Percentiles rank a stretch among this genome's conserved stretches.
Conservation (phyloP, 2,888 invertebrate genomes). For the Minunthozetes semirufus region DNA sequence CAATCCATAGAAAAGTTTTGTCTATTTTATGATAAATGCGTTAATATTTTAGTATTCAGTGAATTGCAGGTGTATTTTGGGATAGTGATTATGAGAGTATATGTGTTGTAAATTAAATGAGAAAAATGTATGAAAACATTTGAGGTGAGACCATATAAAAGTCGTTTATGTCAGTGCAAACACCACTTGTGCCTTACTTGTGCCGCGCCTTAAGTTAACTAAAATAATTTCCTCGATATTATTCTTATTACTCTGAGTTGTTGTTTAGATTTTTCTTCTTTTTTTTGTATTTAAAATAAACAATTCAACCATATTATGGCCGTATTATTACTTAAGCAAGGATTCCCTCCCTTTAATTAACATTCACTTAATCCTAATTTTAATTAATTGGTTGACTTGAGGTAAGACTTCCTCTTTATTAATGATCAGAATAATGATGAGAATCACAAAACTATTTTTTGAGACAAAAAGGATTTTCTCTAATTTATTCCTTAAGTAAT, state of each 20-base stretch:
- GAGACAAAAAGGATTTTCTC: too few relatives aligned
- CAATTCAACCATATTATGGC: not conserved
- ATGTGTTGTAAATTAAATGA: not conserved
- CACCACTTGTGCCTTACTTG: not conserved
- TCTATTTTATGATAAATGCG: not conserved
- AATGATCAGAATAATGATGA: too few relatives aligned
- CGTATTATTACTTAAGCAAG: not conserved
- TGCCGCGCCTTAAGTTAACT: not conserved
- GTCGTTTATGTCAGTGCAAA: too few relatives aligned
- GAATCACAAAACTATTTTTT: too few relatives aligned
- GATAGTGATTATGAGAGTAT: too few relatives aligned
- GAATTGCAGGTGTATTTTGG: conserved; percentile 13
- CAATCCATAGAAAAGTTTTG: not conserved
- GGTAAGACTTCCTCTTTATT: too few relatives aligned
- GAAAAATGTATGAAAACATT: not conserved
- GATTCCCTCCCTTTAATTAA: not conserved
- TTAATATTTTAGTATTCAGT: not conserved
- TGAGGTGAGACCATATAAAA: not conserved
- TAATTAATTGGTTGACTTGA: too few relatives aligned
- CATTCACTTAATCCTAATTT: too few relatives aligned
- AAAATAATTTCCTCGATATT: not conserved
- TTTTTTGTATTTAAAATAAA: not conserved
- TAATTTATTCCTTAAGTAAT: too few relatives aligned
- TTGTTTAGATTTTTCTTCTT: not conserved
- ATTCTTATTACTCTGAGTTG: not conserved